phyloP scores from a whole-genome alignment of 1,140 invertebrate species.

The Caenorhabditis latens region DNA sequence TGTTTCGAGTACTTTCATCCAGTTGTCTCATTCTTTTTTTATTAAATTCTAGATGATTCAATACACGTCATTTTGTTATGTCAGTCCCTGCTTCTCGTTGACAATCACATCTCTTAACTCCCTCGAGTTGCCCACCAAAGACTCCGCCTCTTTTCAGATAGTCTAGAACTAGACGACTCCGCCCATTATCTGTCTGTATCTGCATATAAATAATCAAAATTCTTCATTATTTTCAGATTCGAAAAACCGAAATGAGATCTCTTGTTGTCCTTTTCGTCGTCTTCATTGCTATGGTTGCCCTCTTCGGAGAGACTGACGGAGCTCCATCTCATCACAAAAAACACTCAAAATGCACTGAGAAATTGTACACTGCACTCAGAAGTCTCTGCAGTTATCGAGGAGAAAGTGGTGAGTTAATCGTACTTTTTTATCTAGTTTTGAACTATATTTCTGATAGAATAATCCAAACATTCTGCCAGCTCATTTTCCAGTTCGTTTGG shows the following conservation, averaged over 20 bases:
- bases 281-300: background rate
- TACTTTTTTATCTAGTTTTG: background rate
- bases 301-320: background rate
- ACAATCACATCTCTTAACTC: background rate
- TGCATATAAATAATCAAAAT: background rate
- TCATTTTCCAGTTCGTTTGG: too few species aligned
- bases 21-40: background rate
- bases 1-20: background rate
- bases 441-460: too few species aligned
- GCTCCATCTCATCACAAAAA: background rate
- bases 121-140: background rate
- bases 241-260: background rate
- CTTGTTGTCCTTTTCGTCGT: background rate
- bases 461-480: too few species aligned
- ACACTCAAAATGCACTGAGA: constrained; percentile 1
- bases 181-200: constrained; percentile 2
- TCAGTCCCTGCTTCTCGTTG: background rate
- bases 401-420: background rate
- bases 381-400: background rate
- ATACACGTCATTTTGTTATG: background rate
- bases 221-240: background rate
- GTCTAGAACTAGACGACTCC: background rate
- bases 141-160: background rate
- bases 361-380: background rate
- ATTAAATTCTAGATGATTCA: background rate